A percentile compares a stretch with the other conserved stretches of the same genome.
Evolutionary conservation across 2,888 invertebrate genomes (phyloP).

Genomic region (Uropetala carovei): DNA sequence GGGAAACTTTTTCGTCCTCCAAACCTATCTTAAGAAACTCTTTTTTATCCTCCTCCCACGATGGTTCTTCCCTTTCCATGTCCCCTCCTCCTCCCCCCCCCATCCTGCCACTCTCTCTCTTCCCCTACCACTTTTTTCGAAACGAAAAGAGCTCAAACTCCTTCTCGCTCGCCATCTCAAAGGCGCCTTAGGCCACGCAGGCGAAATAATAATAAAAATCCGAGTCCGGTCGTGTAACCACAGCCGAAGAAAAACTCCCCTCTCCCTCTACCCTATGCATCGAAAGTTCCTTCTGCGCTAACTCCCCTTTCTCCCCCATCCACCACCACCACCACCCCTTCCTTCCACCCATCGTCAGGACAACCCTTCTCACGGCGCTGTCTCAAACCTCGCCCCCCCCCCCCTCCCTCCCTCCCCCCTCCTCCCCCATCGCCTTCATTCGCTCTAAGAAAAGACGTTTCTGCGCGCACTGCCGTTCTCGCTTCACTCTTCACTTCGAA

Average conservation of each 20-base stretch:
- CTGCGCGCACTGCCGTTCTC: too few relatives aligned
- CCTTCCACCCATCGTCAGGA: not conserved
- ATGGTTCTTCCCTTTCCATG: not conserved
- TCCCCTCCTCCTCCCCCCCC: not conserved
- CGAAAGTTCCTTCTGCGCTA: not conserved
- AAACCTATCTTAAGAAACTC: conserved; percentile 43
- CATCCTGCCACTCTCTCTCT: not conserved
- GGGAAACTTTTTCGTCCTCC: conserved; percentile 50
- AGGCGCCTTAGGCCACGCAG: conserved; percentile 45
- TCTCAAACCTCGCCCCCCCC: not conserved
- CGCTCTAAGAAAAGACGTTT: not conserved
- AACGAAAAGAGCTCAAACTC: conserved; percentile 53
- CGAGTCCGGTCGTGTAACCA: conserved; percentile 26
- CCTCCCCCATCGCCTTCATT: too few relatives aligned
- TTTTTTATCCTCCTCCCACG: conserved; percentile 3
- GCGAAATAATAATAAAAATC: conserved; percentile 56
- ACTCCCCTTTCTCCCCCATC: not conserved
- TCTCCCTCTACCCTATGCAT: not conserved
- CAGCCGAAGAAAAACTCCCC: conserved; percentile 40
- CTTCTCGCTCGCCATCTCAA: conserved; percentile 55
- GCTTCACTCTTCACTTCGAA: too few relatives aligned
- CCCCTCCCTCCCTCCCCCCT: not conserved
- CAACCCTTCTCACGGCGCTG: not conserved
- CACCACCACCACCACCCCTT: not conserved
- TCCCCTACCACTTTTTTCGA: not conserved